Conservation (phyloP, 2,888 invertebrate species). For the Atrina japonica region DNA sequence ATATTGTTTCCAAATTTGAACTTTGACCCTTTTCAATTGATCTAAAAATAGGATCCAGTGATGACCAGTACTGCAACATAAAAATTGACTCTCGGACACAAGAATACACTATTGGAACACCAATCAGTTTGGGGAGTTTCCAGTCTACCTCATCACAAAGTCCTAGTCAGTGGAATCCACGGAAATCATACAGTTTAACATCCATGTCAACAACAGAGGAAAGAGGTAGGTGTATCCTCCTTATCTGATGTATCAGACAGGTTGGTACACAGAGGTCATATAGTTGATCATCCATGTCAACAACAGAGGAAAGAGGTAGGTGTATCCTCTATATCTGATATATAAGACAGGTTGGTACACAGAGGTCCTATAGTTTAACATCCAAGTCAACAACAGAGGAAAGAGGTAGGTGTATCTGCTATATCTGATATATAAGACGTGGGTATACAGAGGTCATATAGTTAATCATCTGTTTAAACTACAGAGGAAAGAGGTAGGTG, state of each 20-base stretch:
- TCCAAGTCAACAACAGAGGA: conserved; percentile 13
- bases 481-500: conserved; percentile 34
- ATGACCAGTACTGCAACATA: conserved; percentile 73
- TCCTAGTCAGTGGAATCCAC: conserved; percentile 32
- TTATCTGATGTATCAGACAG: conserved; percentile 12
- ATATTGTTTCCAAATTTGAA: no score
- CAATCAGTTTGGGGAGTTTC: conserved; percentile 57
- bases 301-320: conserved; percentile 33
- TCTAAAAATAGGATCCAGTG: conserved; percentile 43
- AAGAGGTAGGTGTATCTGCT: conserved; percentile 18
- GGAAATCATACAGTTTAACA: conserved; percentile 44
- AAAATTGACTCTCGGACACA: conserved; percentile 73
- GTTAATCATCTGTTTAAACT: not conserved
- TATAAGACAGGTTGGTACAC: conserved; percentile 27
- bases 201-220: conserved; percentile 14
- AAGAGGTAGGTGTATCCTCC: conserved; percentile 18
- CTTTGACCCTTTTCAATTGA: no score
- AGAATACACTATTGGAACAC: conserved; percentile 77
- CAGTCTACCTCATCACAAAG: conserved; percentile 25
- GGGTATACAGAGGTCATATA: conserved; percentile 45
- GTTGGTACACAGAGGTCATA: conserved; percentile 44
- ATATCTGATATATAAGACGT: conserved; percentile 14
- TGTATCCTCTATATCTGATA: not conserved
- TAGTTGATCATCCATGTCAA: conserved; percentile 7
- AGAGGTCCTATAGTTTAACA: conserved; percentile 43